Percentiles rank a stretch among this genome's conserved stretches.
These are phyloP conservation scores for Sebastes schlegelii DNA, from an alignment of 2,113 vertebrate genomes.

Conservation along the genomic window DNA sequence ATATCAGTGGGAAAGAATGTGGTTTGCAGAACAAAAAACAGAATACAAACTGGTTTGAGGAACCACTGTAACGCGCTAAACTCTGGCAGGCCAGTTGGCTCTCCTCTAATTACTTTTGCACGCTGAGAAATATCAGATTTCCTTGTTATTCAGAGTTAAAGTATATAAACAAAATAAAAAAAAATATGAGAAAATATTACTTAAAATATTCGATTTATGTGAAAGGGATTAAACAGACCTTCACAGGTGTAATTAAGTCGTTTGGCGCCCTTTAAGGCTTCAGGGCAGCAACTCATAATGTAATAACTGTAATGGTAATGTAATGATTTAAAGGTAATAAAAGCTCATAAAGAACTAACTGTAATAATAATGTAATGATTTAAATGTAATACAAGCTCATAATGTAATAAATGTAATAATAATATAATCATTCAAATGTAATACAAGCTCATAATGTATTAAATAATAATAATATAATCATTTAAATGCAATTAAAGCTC, in stretches of 20 bases:
- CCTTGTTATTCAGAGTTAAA: background rate
- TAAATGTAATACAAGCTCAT: background rate
- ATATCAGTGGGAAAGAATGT: background rate
- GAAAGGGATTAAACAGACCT: background rate
- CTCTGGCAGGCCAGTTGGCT: too few relatives aligned
- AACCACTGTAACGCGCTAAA: too few relatives aligned
- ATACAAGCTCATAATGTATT: too few relatives aligned
- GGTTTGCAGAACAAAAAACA: background rate
- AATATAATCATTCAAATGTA: too few relatives aligned
- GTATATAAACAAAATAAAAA: background rate
- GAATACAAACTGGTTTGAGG: too few relatives aligned
- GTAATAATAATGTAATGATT: background rate
- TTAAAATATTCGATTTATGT: background rate
- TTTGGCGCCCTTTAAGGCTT: background rate
- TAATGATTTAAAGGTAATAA: too few relatives aligned
- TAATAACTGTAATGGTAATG: background rate
- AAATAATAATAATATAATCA: background rate
- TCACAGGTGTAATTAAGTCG: background rate
- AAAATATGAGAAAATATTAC: background rate
- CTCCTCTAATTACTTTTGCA: too few relatives aligned
- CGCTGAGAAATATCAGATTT: background rate
- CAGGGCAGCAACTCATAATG: background rate
- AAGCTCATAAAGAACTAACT: too few relatives aligned
- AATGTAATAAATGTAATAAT: too few relatives aligned
- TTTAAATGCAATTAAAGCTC: background rate